These are phyloP conservation scores for Syngnathus acus DNA, from an alignment of 2,797 vertebrate species.

Conservation along the genomic window DNA sequence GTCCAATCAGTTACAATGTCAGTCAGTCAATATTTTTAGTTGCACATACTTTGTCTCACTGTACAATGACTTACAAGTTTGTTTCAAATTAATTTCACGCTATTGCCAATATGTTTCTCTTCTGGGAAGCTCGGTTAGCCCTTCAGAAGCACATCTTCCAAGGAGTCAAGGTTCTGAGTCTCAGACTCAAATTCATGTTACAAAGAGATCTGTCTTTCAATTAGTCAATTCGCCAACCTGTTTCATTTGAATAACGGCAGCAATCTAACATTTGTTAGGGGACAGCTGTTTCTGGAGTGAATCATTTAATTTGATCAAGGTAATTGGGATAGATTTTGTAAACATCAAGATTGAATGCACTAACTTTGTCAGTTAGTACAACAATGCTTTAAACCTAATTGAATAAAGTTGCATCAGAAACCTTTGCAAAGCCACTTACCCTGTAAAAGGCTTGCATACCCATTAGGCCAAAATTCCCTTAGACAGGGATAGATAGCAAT, in stretches of 20 bases:
- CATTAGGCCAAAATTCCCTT: conserved; percentile 70
- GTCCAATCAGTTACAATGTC: too few relatives aligned
- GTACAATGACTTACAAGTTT: not conserved
- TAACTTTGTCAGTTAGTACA: conserved; percentile 74
- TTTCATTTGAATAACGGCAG: conserved; percentile 71
- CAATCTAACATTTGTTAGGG: conserved; percentile 70
- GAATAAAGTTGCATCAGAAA: conserved; percentile 69
- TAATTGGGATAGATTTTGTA: conserved; percentile 78
- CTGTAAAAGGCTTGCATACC: conserved; percentile 64
- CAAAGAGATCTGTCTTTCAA: conserved; percentile 66
- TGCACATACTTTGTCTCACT: not conserved
- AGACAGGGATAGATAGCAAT: conserved; percentile 71
- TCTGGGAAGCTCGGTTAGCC: not conserved
- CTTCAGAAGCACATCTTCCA: conserved; percentile 10
- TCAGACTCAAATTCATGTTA: conserved; percentile 55
- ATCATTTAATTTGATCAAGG: conserved; percentile 73
- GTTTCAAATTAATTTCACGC: not conserved
- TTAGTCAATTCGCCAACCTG: conserved; percentile 69
- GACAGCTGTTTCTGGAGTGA: conserved; percentile 68
- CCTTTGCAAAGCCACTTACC: conserved; percentile 70
- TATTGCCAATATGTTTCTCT: not conserved
- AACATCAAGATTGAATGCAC: conserved; percentile 78
- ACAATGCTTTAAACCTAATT: conserved; percentile 74
- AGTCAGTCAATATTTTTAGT: not conserved
- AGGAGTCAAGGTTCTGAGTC: conserved; percentile 10